These are phyloP conservation scores for Orthosia gothica DNA, from an alignment of 2,888 invertebrate genomes.

Conservation along the genomic window DNA sequence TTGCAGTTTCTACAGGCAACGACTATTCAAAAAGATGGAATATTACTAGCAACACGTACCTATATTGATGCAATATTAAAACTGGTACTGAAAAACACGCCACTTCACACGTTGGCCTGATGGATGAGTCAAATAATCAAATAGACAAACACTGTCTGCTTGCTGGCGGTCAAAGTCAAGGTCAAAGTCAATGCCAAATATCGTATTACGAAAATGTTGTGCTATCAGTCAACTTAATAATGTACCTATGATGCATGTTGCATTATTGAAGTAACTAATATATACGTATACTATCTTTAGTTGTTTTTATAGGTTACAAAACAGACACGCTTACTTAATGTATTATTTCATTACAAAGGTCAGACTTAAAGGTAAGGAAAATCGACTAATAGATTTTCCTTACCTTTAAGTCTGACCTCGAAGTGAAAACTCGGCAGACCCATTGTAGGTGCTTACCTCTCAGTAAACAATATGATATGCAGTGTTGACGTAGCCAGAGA, in stretches of 20 bases:
- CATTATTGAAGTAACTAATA: not conserved
- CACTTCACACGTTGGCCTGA: constrained; percentile 44
- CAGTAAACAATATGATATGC: constrained; percentile 25
- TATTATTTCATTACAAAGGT: not conserved
- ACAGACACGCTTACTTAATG: not conserved
- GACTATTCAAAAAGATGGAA: not conserved
- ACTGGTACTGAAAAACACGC: constrained; percentile 31
- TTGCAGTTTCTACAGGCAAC: not conserved
- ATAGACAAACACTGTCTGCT: constrained; percentile 38
- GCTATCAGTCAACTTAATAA: not conserved
- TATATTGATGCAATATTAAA: constrained; percentile 22
- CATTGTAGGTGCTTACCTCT: not conserved
- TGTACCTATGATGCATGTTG: constrained; percentile 5
- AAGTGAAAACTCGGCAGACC: constrained; percentile 13
- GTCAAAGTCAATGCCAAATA: constrained; percentile 69
- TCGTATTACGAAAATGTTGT: constrained; percentile 23
- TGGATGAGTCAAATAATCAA: constrained; percentile 39
- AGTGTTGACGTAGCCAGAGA: constrained; percentile 21
- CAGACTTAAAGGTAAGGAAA: no score
- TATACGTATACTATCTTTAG: not conserved
- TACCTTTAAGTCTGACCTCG: no score
- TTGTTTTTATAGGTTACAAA: not conserved
- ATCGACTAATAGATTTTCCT: no score
- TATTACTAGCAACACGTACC: not conserved
- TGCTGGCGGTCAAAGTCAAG: constrained; percentile 62